A percentile compares a stretch with the other conserved stretches of the same genome.
These are phyloP conservation scores for Napeogenes inachia DNA, from an alignment of 2,888 invertebrate species.

Conservation along the genomic window DNA sequence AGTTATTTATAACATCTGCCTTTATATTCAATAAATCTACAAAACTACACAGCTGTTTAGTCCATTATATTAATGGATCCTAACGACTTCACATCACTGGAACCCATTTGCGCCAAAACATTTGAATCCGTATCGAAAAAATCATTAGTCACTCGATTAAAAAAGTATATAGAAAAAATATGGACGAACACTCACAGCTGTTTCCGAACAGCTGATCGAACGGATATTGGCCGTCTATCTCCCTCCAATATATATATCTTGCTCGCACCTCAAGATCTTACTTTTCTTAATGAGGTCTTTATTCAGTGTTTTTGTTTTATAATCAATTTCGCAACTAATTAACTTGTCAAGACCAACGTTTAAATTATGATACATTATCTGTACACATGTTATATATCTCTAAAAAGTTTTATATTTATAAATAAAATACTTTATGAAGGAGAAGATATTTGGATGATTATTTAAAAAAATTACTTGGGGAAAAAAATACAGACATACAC, in stretches of 20 bases:
- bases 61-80: conserved; percentile 20
- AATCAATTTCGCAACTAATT: conserved; percentile 27
- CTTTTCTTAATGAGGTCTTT: conserved; percentile 46
- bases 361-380: conserved; percentile 17
- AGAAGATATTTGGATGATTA: no score
- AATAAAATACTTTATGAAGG: no score
- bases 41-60: conserved; percentile 22
- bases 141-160: conserved; percentile 40
- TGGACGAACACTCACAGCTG: conserved; percentile 65
- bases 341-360: conserved; percentile 23
- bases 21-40: conserved; percentile 4
- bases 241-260: conserved; percentile 55
- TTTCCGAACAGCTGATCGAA: conserved; percentile 75
- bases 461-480: no score
- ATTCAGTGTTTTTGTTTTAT: conserved; percentile 18
- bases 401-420: no score
- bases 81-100: no score
- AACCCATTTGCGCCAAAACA: conserved; percentile 10
- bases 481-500: no score
- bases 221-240: conserved; percentile 68
- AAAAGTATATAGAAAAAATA: conserved; percentile 32
- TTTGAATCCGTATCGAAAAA: conserved; percentile 44
- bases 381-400: no score
- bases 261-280: conserved; percentile 34
- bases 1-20: no score